Percentiles rank a stretch among this genome's conserved stretches.
phyloP scores from a whole-genome alignment of 2,113 vertebrate species.

The Globicephala melas region DNA sequence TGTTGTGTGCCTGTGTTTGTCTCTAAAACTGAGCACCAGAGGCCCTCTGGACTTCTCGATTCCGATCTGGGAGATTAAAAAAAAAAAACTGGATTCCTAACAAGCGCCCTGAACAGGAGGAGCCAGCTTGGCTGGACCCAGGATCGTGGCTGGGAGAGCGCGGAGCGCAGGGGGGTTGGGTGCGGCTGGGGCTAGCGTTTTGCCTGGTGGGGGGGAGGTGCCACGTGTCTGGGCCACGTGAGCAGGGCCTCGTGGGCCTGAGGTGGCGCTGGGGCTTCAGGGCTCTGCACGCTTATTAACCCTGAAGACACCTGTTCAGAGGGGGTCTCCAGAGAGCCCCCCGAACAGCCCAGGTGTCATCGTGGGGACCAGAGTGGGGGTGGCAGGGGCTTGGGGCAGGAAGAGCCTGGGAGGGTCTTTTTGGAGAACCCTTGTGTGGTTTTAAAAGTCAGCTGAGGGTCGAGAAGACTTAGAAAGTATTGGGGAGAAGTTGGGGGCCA shows the following conservation, averaged over 20 bases:
- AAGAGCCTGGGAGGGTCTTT: no score
- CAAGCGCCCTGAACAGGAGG: not conserved
- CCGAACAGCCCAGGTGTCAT: not conserved
- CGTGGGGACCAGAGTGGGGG: not conserved
- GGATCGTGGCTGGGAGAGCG: not conserved
- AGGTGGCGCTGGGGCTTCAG: constrained; percentile 6
- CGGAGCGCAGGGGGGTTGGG: rapidly evolving
- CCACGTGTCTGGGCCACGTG: constrained; percentile 35
- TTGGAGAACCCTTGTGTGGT: rapidly evolving
- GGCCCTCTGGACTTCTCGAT: not conserved
- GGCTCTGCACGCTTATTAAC: not conserved
- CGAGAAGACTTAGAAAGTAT: not conserved
- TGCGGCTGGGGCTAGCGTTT: rapidly evolving
- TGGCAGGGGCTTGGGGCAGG: not conserved
- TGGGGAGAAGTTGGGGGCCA: not conserved
- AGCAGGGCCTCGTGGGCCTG: constrained; percentile 24
- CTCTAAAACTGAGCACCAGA: not conserved
- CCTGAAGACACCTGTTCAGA: not conserved
- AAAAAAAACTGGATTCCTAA: not conserved
- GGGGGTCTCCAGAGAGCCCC: not conserved
- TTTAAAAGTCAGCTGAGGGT: not conserved
- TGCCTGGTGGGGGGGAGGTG: not conserved
- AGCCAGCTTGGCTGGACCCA: not conserved
- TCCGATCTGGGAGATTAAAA: not conserved
- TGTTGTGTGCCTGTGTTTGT: not conserved